Evolutionary conservation across 1,140 invertebrate genomes (phyloP).

Genomic region (Manduca sexta): DNA sequence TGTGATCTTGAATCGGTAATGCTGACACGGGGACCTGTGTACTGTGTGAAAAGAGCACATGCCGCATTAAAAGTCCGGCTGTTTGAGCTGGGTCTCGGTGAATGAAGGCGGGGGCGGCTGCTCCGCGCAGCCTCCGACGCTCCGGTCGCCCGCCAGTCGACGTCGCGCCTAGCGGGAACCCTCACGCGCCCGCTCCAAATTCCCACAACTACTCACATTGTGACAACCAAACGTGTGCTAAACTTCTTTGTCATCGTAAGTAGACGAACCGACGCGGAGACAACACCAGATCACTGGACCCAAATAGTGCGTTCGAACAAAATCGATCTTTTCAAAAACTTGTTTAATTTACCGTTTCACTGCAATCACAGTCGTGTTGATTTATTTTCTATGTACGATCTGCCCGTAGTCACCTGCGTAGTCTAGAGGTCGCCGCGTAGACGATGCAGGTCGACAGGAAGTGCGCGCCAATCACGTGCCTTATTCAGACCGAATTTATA

Average conservation of each 20-base stretch:
- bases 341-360: no score
- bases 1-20: constrained; percentile 26
- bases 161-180: constrained; percentile 46
- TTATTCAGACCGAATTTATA: constrained; percentile 10
- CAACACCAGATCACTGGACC: neutral
- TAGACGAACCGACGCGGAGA: constrained; percentile 19
- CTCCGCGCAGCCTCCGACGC: constrained; percentile 59
- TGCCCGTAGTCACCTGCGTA: constrained; percentile 40
- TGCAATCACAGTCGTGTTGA: constrained; percentile 32
- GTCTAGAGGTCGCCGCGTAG: constrained; percentile 47
- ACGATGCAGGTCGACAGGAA: constrained; percentile 22
- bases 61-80: constrained; percentile 65
- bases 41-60: constrained; percentile 54
- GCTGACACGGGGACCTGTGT: constrained; percentile 25
- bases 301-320: constrained; percentile 6
- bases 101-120: constrained; percentile 61
- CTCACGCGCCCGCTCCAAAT: constrained; percentile 38
- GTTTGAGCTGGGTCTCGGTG: constrained; percentile 61
- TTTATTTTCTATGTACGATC: constrained; percentile 12
- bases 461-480: constrained; percentile 44
- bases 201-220: constrained; percentile 43
- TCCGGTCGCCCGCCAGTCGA: constrained; percentile 49
- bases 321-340: constrained; percentile 40
- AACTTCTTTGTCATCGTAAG: constrained; percentile 47
- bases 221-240: constrained; percentile 48